These are phyloP conservation scores for Mirza zaza DNA, from an alignment of 2,113 vertebrate species.

Conservation along the genomic window DNA sequence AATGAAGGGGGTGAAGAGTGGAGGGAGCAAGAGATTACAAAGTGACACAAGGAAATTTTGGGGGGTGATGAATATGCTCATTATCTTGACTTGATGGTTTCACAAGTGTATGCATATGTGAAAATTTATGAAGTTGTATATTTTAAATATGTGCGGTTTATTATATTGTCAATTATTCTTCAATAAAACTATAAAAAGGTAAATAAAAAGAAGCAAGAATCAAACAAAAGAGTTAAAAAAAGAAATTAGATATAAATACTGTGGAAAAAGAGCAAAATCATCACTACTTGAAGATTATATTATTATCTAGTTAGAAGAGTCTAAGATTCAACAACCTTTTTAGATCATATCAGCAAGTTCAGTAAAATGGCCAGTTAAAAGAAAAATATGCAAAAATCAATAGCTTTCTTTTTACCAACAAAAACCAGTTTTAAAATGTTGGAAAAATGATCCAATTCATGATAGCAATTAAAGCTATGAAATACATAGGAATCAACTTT, in stretches of 20 bases:
- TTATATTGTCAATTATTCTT: neutral
- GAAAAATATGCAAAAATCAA: conserved; percentile 43
- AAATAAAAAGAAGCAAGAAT: conserved; percentile 20
- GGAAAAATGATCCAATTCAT: neutral
- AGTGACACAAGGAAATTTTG: neutral
- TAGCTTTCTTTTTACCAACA: neutral
- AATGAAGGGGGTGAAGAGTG: neutral
- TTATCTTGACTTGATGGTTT: neutral
- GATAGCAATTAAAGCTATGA: neutral
- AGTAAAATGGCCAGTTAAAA: conserved; percentile 11
- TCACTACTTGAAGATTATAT: neutral
- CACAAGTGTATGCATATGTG: neutral
- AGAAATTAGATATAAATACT: neutral
- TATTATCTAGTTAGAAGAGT: neutral
- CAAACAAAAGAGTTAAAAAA: neutral
- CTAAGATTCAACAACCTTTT: neutral
- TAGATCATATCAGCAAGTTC: neutral
- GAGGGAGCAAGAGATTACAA: neutral
- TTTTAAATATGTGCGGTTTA: neutral
- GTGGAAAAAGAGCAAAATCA: neutral
- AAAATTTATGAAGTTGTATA: neutral
- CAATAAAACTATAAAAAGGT: neutral
- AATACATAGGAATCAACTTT: neutral
- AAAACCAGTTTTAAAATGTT: conserved; percentile 23
- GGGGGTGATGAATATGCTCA: neutral